Percentiles rank a stretch among this genome's conserved stretches.
Conservation (phyloP, 2,888 invertebrate species). For the Aleiodes leptofemur region DNA sequence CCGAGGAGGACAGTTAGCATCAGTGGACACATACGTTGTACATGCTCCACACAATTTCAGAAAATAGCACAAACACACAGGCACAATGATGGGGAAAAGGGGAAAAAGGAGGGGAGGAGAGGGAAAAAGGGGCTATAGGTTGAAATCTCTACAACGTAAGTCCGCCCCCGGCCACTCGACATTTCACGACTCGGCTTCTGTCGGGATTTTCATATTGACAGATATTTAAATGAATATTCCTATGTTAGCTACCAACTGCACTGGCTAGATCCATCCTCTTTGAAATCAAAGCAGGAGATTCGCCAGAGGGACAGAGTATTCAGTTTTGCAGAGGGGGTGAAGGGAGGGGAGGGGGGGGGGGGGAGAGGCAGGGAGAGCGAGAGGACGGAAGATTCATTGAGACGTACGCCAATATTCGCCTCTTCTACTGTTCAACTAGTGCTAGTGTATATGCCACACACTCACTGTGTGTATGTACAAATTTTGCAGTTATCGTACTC, state of each 20-base stretch:
- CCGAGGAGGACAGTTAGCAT: conserved; percentile 40
- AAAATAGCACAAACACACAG: conserved; percentile 28
- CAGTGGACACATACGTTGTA: conserved; percentile 3
- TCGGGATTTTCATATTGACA: conserved; percentile 70
- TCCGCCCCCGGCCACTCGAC: conserved; percentile 50
- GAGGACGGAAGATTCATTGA: conserved; percentile 66
- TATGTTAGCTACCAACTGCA: conserved; percentile 55
- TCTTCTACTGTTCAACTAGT: conserved; percentile 10
- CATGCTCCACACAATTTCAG: too few relatives aligned
- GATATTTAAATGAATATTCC: conserved; percentile 74
- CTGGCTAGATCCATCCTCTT: conserved; percentile 60
- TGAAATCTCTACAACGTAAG: conserved; percentile 47
- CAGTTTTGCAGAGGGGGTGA: neutral
- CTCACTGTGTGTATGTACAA: neutral
- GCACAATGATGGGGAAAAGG: conserved; percentile 10
- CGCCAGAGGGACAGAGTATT: conserved; percentile 36
- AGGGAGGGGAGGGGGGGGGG: neutral
- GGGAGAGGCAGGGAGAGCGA: neutral
- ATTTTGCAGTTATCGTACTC: conserved; percentile 27
- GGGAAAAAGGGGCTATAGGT: conserved; percentile 1
- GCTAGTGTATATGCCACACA: conserved; percentile 9
- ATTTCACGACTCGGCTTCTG: conserved; percentile 55
- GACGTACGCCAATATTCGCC: conserved; percentile 64
- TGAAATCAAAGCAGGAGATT: conserved; percentile 70
- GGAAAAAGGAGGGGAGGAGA: neutral